phyloP scores from a whole-genome alignment of 2,888 invertebrate genomes.

The Agrotis ipsilon region DNA sequence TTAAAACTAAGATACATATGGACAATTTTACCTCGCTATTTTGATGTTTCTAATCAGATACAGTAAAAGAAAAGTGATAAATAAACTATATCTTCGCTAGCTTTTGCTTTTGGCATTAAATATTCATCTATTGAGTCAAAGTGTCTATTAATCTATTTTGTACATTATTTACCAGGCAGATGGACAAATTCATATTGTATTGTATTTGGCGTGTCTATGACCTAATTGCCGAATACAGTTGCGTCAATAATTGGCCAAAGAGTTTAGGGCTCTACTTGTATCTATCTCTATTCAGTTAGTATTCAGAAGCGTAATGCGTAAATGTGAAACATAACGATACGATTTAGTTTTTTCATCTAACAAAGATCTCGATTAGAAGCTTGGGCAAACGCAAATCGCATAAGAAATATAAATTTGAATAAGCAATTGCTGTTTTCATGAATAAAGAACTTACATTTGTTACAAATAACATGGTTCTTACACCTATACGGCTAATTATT shows the following conservation, averaged over 20 bases:
- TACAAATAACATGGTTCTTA: neutral
- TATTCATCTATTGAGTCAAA: no score
- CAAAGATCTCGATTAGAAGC: slow-evolving; percentile 12
- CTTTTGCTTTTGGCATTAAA: no score
- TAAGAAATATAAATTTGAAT: neutral
- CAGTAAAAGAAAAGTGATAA: no score
- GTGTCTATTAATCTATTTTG: no score
- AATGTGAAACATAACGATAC: neutral
- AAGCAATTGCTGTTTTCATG: neutral
- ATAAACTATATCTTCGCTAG: no score
- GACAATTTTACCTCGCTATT: no score
- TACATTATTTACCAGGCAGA: no score
- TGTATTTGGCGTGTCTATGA: neutral
- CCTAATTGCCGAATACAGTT: no score
- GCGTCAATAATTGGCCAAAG: no score
- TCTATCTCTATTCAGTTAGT: neutral
- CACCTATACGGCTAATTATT: neutral
- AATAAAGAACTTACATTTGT: neutral
- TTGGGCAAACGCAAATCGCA: neutral
- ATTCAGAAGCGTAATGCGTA: neutral
- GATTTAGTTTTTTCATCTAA: neutral
- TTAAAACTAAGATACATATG: no score
- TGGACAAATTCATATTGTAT: neutral
- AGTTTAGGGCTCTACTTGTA: neutral
- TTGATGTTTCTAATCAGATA: no score